Evolutionary conservation across 2,797 vertebrate species (phyloP).

Genomic region (Muscicapa comitata): DNA sequence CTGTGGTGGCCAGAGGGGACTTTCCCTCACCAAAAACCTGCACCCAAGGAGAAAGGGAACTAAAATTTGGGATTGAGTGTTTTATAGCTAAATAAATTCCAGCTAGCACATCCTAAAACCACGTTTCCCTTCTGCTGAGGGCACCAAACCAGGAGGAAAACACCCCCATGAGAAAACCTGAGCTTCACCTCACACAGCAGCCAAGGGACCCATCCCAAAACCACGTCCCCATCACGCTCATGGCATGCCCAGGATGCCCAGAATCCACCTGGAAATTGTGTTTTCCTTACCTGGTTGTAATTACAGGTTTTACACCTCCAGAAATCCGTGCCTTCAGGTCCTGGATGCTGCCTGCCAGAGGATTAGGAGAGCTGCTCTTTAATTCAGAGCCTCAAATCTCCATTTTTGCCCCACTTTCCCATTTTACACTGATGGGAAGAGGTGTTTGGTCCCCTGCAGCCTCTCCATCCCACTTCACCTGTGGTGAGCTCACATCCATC

Average conservation of each 20-base stretch:
- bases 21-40: neutral
- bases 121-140: rapidly evolving
- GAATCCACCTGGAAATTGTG: rapidly evolving
- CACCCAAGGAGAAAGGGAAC: neutral
- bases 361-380: neutral
- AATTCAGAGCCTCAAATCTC: neutral
- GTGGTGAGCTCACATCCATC: rapidly evolving
- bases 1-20: neutral
- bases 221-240: rapidly evolving
- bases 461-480: neutral
- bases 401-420: rapidly evolving
- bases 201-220: neutral
- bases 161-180: neutral
- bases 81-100: neutral
- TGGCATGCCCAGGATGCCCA: neutral
- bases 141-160: neutral
- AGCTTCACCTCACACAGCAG: neutral
- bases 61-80: rapidly evolving
- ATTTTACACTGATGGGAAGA: rapidly evolving
- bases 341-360: neutral
- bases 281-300: neutral
- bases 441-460: rapidly evolving
- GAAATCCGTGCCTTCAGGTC: rapidly evolving
- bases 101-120: neutral
- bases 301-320: neutral